Conservation (phyloP, 1,140 invertebrate genomes). For the Agrilus planipennis region DNA sequence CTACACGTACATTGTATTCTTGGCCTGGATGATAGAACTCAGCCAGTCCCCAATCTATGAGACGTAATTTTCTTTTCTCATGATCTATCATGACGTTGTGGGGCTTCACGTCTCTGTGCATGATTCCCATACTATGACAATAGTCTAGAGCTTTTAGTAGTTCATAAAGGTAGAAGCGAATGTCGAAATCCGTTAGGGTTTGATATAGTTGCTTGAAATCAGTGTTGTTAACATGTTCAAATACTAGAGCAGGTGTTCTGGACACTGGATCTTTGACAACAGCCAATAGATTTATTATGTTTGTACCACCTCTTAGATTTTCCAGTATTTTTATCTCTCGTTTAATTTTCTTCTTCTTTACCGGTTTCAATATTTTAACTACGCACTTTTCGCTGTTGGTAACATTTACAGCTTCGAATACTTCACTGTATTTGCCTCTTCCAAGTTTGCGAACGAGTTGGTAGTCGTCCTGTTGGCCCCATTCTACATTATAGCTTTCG, state of each 20-base stretch:
- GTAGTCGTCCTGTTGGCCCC: slow-evolving; percentile 99
- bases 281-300: slow-evolving; percentile 95
- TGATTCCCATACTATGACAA: slow-evolving; percentile 99
- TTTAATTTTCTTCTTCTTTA: slow-evolving; percentile 99
- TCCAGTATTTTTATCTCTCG: slow-evolving; percentile 99
- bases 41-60: slow-evolving; percentile 99
- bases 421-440: slow-evolving; percentile 99
- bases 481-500: slow-evolving; percentile 96
- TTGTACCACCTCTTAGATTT: slow-evolving; percentile 96
- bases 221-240: slow-evolving; percentile 99
- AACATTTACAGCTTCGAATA: slow-evolving; percentile 98
- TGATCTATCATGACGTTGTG: slow-evolving; percentile 99
- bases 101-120: slow-evolving; percentile 98
- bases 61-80: slow-evolving; percentile 92
- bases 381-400: slow-evolving; percentile 99
- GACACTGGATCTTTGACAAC: slow-evolving; percentile 99
- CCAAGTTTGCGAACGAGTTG: slow-evolving; percentile 97
- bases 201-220: slow-evolving; percentile 99
- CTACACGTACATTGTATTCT: slow-evolving; percentile 98
- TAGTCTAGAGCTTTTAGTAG: slow-evolving; percentile 86
- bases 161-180: slow-evolving; percentile 71
- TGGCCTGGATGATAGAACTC: slow-evolving; percentile 99
- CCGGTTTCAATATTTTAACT: slow-evolving; percentile 99
- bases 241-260: slow-evolving; percentile 95
- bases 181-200: slow-evolving; percentile 98